Base-by-base conservation (phyloP, 2,113 vertebrate species). In the Romanogobio albipinnatus region DNA sequence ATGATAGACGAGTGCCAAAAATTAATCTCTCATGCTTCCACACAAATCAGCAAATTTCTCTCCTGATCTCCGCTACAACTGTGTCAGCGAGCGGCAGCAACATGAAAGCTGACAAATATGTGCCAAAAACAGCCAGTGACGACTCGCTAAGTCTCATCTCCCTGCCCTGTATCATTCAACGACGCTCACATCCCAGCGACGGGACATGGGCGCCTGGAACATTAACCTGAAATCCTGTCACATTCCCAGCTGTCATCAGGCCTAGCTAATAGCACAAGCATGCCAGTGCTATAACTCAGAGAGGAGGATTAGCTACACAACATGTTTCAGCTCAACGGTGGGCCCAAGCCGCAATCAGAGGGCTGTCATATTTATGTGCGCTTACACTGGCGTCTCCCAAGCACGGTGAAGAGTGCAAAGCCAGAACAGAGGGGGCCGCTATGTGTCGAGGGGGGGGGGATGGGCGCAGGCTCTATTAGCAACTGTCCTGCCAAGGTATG, bases 201-300 rank as follows among this genome's bases (percentile, higher is more conserved):
- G 61, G 33, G 70, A 49, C 70, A 45, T 13, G 33, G 84, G 49
- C 58, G 49, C 47, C 75, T 58, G 36, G 26, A 66, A 26, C 76
- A 29, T 79, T 68, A 81, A 68, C 70, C 81, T 75, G 61, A 51
- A 77, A 76, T 56, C 61, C 43, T 22, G n/a, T 45, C 64, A 56
- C 81, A 78, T 75, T 68, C 76, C 70, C 82, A 80, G 86, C 86
- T 76, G 86, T 87, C 82, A 81, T 79, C 86, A 66, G 77, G 36
- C 78, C 83, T 36, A 61, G 70, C 84, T 81, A 17, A 81, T 36
- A 64, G 43, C 33, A 62, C 73, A 24, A 56, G n/a, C 53, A 74
- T 81, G 83, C 83, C 58, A 84, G 33, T 36, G 64, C 68, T 56
- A 45, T 24, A 61, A 81, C 43, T 85, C 58, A 73, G 49, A 66